Evolutionary conservation across 2,888 invertebrate species (phyloP).

Genomic region (Torymus texanus): DNA sequence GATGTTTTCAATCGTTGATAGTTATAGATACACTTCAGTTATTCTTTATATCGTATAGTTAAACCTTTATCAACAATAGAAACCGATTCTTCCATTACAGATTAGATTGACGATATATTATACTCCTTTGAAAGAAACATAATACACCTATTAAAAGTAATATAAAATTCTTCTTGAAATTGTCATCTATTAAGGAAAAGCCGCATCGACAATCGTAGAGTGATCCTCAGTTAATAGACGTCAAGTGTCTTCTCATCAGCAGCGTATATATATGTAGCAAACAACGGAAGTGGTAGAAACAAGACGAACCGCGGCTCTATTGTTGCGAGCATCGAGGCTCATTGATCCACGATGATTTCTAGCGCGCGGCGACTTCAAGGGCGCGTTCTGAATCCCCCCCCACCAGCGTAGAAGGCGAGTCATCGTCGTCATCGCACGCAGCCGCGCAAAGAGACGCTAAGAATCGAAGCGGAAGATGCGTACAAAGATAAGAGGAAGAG

Average conservation of each 20-base stretch:
- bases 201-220: not conserved
- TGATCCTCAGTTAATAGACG: conserved; percentile 26
- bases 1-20: too few species aligned
- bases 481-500: conserved; percentile 15
- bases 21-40: too few species aligned
- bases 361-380: conserved; percentile 61
- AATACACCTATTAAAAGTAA: conserved; percentile 4
- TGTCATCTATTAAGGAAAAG: conserved; percentile 1
- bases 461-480: conserved; percentile 38
- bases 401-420: conserved; percentile 25
- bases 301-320: conserved; percentile 17
- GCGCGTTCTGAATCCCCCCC: conserved; percentile 24
- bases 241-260: not conserved
- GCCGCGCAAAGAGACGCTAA: conserved; percentile 1
- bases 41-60: too few species aligned
- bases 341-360: conserved; percentile 60
- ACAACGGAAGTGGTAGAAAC: conserved; percentile 24
- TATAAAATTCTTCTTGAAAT: conserved; percentile 17
- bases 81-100: too few species aligned
- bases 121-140: too few species aligned
- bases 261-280: not conserved
- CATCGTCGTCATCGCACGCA: conserved; percentile 46
- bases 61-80: too few species aligned
- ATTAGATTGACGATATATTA: too few species aligned
- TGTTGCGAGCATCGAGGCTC: conserved; percentile 56